Evolutionary conservation across 2,113 vertebrate genomes (phyloP).

Genomic region (Ciconia stormi): DNA sequence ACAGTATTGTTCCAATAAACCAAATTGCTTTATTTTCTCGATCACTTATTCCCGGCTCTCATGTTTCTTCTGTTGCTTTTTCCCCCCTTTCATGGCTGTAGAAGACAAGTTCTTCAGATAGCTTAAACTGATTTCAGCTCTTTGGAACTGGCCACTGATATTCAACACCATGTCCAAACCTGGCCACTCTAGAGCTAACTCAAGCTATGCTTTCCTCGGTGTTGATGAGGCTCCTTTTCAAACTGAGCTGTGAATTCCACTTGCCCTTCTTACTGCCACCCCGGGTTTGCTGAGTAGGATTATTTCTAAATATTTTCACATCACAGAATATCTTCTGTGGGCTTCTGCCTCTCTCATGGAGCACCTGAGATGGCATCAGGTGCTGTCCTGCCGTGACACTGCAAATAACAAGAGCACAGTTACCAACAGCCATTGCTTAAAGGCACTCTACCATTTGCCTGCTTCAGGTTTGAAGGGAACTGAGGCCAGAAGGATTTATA

Average conservation of each 20-base stretch:
- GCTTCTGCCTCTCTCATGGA: neutral
- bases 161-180: neutral
- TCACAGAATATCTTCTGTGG: neutral
- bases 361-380: fast-evolving
- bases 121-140: neutral
- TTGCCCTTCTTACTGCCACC: neutral
- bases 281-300: neutral
- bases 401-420: neutral
- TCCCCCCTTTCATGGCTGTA: neutral
- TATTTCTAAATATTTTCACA: neutral
- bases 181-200: neutral
- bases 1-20: neutral
- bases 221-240: neutral
- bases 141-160: neutral
- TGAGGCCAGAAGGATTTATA: neutral
- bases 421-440: neutral
- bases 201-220: neutral
- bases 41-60: neutral
- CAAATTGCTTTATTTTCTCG: neutral
- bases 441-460: neutral
- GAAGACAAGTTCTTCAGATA: neutral
- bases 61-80: neutral
- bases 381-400: neutral
- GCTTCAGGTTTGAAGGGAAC: neutral
- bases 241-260: neutral